Conservation (phyloP, 2,888 invertebrate genomes). For the Arctia plantaginis region DNA sequence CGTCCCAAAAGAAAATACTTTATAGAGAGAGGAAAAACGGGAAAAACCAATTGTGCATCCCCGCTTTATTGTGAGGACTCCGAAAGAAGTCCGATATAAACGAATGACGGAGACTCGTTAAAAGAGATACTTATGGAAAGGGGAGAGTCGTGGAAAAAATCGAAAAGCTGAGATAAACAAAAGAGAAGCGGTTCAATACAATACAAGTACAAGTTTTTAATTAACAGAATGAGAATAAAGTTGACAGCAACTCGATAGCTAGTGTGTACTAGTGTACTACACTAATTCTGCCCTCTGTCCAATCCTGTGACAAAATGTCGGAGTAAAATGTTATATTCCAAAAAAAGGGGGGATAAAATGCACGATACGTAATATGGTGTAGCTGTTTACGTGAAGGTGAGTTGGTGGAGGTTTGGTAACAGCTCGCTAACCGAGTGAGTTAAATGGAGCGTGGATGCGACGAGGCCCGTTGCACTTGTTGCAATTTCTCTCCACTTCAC, state of each 20-base stretch:
- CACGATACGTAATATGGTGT: constrained; percentile 45
- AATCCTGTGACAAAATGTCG: constrained; percentile 22
- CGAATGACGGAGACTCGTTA: constrained; percentile 64
- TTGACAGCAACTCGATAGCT: constrained; percentile 48
- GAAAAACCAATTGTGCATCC: constrained; percentile 68
- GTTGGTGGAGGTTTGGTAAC: constrained; percentile 65
- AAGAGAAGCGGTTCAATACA: constrained; percentile 60
- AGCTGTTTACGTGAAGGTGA: constrained; percentile 65
- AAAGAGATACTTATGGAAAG: constrained; percentile 69
- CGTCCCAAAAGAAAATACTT: constrained; percentile 55
- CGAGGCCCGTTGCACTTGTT: constrained; percentile 80
- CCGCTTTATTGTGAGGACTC: constrained; percentile 62
- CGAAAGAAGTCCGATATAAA: constrained; percentile 66
- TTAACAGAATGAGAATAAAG: constrained; percentile 63
- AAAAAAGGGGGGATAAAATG: constrained; percentile 45
- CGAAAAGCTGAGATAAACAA: constrained; percentile 66
- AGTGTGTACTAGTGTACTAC: constrained; percentile 46
- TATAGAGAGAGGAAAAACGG: constrained; percentile 52
- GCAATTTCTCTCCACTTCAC: constrained; percentile 80
- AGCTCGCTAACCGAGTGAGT: constrained; percentile 73
- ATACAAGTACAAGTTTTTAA: constrained; percentile 68
- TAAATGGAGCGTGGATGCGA: constrained; percentile 80
- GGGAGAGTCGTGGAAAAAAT: constrained; percentile 62
- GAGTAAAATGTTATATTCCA: constrained; percentile 26
- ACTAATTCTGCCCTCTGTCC: constrained; percentile 34